These are phyloP conservation scores for Aphelenchoides avenae DNA, from an alignment of 1,140 invertebrate species.

Conservation along the genomic window DNA sequence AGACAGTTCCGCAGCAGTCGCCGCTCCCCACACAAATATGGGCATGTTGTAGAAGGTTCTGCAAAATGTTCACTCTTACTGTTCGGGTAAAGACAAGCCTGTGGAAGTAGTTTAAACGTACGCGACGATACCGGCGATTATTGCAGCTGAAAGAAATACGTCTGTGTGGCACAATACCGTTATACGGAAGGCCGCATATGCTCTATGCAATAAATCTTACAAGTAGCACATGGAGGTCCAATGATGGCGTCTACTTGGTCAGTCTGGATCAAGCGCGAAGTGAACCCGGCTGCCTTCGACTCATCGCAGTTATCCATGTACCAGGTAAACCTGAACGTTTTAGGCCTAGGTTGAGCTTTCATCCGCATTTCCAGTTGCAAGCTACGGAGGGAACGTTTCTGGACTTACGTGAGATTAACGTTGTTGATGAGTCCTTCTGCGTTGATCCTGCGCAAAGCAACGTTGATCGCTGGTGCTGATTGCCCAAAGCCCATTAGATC, in stretches of 20 bases:
- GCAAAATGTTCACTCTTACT: conserved; percentile 15
- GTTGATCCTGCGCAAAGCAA: conserved; percentile 25
- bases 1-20: conserved; percentile 20
- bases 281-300: conserved; percentile 27
- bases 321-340: conserved; percentile 27
- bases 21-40: conserved; percentile 37
- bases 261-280: conserved; percentile 32
- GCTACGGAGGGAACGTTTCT: not conserved
- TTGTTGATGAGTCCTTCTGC: conserved; percentile 20
- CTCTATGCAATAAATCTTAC: conserved; percentile 1
- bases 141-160: too few relatives aligned
- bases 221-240: conserved; percentile 30
- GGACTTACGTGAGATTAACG: conserved; percentile 21
- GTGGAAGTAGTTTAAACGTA: not conserved
- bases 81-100: not conserved
- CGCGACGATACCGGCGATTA: not conserved
- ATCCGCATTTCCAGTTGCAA: conserved; percentile 4
- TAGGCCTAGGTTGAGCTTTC: too few relatives aligned
- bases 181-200: not conserved
- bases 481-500: conserved; percentile 39
- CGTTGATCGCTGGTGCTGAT: conserved; percentile 29
- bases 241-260: conserved; percentile 40
- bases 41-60: conserved; percentile 37
- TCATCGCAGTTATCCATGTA: conserved; percentile 35
- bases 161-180: too few relatives aligned